Percentiles rank a stretch among this genome's conserved stretches.
These are phyloP conservation scores for Xiphophorus maculatus DNA, from an alignment of 2,113 vertebrate genomes.

Conservation along the genomic window DNA sequence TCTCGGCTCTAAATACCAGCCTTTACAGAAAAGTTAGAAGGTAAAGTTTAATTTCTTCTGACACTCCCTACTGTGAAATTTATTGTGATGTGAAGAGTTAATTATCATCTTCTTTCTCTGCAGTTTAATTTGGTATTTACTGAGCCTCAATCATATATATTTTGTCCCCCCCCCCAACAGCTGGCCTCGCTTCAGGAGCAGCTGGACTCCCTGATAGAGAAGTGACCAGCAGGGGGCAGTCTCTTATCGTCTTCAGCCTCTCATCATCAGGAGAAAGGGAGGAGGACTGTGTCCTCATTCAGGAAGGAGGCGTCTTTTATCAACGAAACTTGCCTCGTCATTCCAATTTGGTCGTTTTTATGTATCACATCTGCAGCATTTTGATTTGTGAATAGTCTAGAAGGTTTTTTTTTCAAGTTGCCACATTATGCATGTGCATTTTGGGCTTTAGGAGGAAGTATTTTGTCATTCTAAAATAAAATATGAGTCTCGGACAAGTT, in stretches of 20 bases:
- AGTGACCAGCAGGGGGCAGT: constrained; percentile 83
- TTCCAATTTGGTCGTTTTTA: constrained; percentile 41
- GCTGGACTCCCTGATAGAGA: constrained; percentile 93
- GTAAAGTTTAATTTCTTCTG: constrained; percentile 34
- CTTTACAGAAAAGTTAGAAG: constrained; percentile 15
- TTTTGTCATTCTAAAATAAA: constrained; percentile 3
- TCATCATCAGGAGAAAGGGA: neutral
- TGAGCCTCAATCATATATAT: constrained; percentile 63
- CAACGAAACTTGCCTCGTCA: constrained; percentile 45
- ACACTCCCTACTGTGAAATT: constrained; percentile 36
- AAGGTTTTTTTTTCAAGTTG: constrained; percentile 6
- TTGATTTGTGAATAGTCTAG: constrained; percentile 17
- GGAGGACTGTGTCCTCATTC: constrained; percentile 25
- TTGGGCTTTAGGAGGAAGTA: neutral
- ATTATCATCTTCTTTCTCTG: constrained; percentile 71
- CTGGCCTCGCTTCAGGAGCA: constrained; percentile 95
- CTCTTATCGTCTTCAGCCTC: constrained; percentile 29
- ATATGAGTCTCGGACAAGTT: neutral
- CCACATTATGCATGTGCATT: constrained; percentile 17
- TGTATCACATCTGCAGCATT: neutral
- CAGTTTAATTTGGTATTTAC: constrained; percentile 63
- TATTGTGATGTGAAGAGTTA: constrained; percentile 59
- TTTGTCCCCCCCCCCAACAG: constrained; percentile 72
- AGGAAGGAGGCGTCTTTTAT: constrained; percentile 30
- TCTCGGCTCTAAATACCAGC: constrained; percentile 23